Evolutionary conservation across 2,888 invertebrate species (phyloP), one percentile per base, ranked within the genome.

Genomic region (Bugula neritina): DNA sequence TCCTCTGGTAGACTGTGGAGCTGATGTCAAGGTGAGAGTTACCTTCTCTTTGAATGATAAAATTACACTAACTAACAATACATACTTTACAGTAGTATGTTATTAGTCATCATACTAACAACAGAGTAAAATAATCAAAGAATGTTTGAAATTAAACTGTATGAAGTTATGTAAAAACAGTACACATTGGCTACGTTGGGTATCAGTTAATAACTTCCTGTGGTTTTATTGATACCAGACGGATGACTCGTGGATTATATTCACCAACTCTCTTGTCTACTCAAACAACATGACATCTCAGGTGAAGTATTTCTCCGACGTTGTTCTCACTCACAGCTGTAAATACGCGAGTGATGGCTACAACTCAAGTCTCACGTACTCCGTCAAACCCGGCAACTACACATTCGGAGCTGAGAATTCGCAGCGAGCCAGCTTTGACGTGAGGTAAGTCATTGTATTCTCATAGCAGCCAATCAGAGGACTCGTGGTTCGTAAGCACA

Each of bases 401-500:
- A 27, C 63, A 5, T 63, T 63, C n/a, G 63, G 63, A 5, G 63
- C 63, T 29, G 63, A 63, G 31, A 63, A 63, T 31, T 31, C 27
- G 63, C 27, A 63, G n/a, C 21, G 10, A 25, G 63, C 63, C 29
- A 63, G 31, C 63, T 63, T 63, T 63, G 63, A 63, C n/a, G 34
- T 63, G 13, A 63, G 63, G 63, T 63, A 34, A 63, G 63, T 63
- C 5, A n/a, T n/a, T n/a, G n/a, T n/a, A n/a, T n/a, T n/a, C n/a
- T n/a, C n/a, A n/a, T n/a, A n/a, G n/a, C n/a, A n/a, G n/a, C n/a
- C n/a, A n/a, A n/a, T n/a, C n/a, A n/a, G n/a, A n/a, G n/a, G n/a
- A n/a, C n/a, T n/a, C n/a, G n/a, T n/a, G n/a, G n/a, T n/a, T n/a
- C n/a, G n/a, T n/a, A n/a, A n/a, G n/a, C n/a, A n/a, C n/a, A n/a